A percentile compares a stretch with the other conserved stretches of the same genome.
phyloP scores from a whole-genome alignment of 2,888 invertebrate genomes.

The Phaedon cochleariae region DNA sequence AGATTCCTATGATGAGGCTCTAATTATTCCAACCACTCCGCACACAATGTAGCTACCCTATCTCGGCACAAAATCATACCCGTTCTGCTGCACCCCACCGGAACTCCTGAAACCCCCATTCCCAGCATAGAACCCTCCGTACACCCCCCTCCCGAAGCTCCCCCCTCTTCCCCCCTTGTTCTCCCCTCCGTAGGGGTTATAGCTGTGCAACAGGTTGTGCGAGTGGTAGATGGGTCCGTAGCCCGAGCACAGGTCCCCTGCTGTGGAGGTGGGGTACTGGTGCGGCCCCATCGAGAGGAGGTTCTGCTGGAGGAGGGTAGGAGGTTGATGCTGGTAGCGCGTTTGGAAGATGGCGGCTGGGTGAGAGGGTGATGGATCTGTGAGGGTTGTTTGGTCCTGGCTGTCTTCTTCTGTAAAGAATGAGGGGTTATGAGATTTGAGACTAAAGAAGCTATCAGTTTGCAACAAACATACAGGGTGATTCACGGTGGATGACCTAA shows the following conservation, averaged over 20 bases:
- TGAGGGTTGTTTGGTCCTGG: slow-evolving; percentile 37
- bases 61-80: slow-evolving; percentile 54
- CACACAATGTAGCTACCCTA: slow-evolving; percentile 12
- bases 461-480: too few relatives aligned
- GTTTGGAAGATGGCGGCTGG: slow-evolving; percentile 49
- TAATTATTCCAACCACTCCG: too few relatives aligned
- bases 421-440: too few relatives aligned
- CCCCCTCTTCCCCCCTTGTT: slow-evolving; percentile 55
- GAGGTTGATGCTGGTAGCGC: slow-evolving; percentile 50
- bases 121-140: slow-evolving; percentile 55
- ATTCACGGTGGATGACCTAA: too few relatives aligned
- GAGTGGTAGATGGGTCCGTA: slow-evolving; percentile 74
- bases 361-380: slow-evolving; percentile 35
- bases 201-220: slow-evolving; percentile 62
- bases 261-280: slow-evolving; percentile 66
- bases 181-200: slow-evolving; percentile 54
- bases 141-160: slow-evolving; percentile 56
- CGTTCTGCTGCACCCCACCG: slow-evolving; percentile 50
- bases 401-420: slow-evolving; percentile 54
- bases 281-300: slow-evolving; percentile 59
- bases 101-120: slow-evolving; percentile 52
- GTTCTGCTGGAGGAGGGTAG: slow-evolving; percentile 52
- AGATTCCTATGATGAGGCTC: too few relatives aligned
- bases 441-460: too few relatives aligned
- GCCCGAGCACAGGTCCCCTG: slow-evolving; percentile 68